Evolutionary conservation across 2,888 invertebrate genomes (phyloP), one percentile per base, ranked within the genome.

Genomic region (Hirtodrosophila alboralis): DNA sequence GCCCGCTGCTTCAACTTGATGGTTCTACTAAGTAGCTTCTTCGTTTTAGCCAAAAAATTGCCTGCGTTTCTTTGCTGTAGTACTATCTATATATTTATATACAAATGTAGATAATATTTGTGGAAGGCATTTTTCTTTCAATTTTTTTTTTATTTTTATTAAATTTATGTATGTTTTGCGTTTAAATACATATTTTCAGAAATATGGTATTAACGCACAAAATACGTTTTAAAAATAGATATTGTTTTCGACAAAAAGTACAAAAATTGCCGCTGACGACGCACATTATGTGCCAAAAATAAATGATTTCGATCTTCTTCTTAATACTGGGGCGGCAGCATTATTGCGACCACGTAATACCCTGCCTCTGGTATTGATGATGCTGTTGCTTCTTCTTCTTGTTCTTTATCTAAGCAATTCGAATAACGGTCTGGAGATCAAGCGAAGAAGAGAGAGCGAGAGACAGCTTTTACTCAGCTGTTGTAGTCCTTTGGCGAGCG

Each of bases 131-230:
- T 78, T 71, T n/a, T n/a, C n/a, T n/a, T n/a, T n/a, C n/a, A n/a
- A n/a, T n/a, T n/a, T n/a, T n/a, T 65, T 70, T 76, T 70, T 60
- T 73, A 85, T 67, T 74, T 67, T 71, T 76, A 67, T 63, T 74
- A 58, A 71, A 67, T 75, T 71, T 67, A 71, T 74, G 73, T 70
- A 58, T 70, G 59, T 63, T 75, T 75, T 67, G 54, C 62, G 63
- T 61, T 60, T 37, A 72, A 72, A 74, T 69, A 74, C 54, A 70
- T 77, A 76, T 78, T 78, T 58, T 64, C 73, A 79, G 63, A 81
- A 76, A 79, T 85, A 80, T 79, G 77, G 85, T 85, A 84, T 86
- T 84, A 80, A 86, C 84, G 83, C 86, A 84, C 85, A 75, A 80
- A 78, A 65, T 49, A 49, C n/a, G 28, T 28, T 43, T 63, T 85